These are phyloP conservation scores for Pycnonotus jocosus DNA, from an alignment of 2,113 vertebrate genomes.

Conservation along the genomic window DNA sequence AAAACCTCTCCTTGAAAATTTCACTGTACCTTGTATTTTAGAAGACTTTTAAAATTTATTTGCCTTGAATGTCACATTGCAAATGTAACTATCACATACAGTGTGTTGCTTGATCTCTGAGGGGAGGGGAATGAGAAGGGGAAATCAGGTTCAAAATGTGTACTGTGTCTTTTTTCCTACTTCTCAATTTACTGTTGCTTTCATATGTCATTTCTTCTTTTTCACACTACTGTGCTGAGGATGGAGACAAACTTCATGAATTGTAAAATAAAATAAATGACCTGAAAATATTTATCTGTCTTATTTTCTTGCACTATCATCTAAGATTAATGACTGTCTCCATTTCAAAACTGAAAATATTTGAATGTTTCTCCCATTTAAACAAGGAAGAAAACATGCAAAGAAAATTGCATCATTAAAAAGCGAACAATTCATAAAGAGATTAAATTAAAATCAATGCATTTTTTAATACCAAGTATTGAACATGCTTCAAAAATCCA, in stretches of 20 bases:
- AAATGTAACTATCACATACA: not conserved
- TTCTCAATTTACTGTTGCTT: constrained; percentile 13
- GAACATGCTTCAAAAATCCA: not conserved
- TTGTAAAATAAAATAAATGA: not conserved
- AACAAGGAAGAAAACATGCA: not conserved
- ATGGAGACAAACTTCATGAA: not conserved
- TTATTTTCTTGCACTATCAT: constrained; percentile 23
- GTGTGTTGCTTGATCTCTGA: not conserved
- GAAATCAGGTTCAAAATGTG: not conserved
- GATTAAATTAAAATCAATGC: not conserved
- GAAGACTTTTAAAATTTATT: not conserved
- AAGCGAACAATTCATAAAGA: not conserved
- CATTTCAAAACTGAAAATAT: not conserved
- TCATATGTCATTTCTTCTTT: constrained; percentile 14
- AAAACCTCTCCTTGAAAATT: not conserved
- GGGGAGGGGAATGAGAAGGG: not conserved
- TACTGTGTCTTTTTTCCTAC: not conserved
- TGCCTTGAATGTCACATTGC: not conserved
- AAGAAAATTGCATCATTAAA: not conserved
- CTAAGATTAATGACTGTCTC: not conserved
- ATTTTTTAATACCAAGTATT: not conserved
- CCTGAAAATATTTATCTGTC: not conserved
- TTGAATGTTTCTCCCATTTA: not conserved
- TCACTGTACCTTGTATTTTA: not conserved
- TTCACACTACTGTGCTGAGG: not conserved